Base-by-base conservation (phyloP, 1,140 invertebrate species). In the Drosophila nikananu region DNA sequence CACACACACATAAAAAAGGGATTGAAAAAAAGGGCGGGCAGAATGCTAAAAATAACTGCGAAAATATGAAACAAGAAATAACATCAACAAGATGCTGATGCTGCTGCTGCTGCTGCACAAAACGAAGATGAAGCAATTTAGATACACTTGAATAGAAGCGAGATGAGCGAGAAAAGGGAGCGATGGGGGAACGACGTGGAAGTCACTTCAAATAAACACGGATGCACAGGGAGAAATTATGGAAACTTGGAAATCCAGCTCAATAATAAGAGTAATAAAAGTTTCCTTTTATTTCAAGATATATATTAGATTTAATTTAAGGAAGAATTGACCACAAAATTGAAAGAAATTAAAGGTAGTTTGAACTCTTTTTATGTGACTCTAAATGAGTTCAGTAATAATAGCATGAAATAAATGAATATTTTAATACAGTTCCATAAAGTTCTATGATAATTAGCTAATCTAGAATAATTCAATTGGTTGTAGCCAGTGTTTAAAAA, bases 41-140 rank as follows among this genome's bases (percentile, higher is more conserved):
- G 39, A 49, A 61, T 37, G 54, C 77, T 79, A 79, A 79, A 79
- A 79, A 79, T 79, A 79, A 58, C 66, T 79, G 55, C 77, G 68
- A 79, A 79, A 79, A 78, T 79, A 79, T 79, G 77, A 79, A 75
- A 74, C 72, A 61, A 74, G 72, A 74, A 74, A 62, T 52, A 77
- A 61, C 81, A 74, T 66, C 77, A 74, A 64, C 67, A 76, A 55
- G 72, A 62, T 39, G 49, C 39, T 83, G 76, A 27, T 81, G 63
- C 2, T 74, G n/a, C n/a, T n/a, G n/a, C n/a, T n/a, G 61, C 37
- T 51, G 81, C 25, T 79, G 72, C 78, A 52, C 54, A 49, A 80
- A 54, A 61, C 46, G 32, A 75, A 81, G 80, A 91, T 89, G 89
- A 80, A 86, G 84, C 80, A 91, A 91, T 91, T 91, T 79, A 75